Base-by-base conservation (phyloP, 2,888 invertebrate genomes). In the Hemithea aestivaria region DNA sequence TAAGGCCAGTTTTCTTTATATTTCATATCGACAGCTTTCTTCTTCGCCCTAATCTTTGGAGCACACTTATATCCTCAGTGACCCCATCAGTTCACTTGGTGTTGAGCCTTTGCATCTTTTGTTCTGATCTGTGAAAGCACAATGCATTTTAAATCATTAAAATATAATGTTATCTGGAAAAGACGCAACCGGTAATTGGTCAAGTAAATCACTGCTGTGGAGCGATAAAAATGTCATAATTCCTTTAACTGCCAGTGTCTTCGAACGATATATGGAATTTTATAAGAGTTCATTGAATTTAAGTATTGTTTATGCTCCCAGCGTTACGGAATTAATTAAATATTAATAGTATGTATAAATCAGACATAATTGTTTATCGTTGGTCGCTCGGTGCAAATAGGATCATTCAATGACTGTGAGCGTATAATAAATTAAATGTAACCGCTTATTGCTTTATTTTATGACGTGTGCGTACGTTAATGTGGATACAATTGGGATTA, bases 281-380 rank as follows among this genome's bases (percentile, higher is more conserved):
- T 55, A 62, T 62, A 51, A 43, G 56, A 30, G 45, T 48, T 43
- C 40, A 48, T 35, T 47, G 33, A 45, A 47, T 16, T 16, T 16
- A 16, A 44, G 43, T 26, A 38, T 30, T 27, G 12, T n/a, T 26
- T 20, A 35, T 20, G 54, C 60, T 53, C 39, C 39, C 30, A 20
- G 26, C 40, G 63, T 61, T 56, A 51, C 45, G 40, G 39, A 43
- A 51, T 49, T 66, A 66, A 71, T 71, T 69, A 67, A 73, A 69
- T 62, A 51, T 47, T 63, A 60, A 68, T 65, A 52, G 59, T 53
- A 53, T 52, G 40, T 46, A 71, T 73, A 66, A 72, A 73, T 70
- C 64, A 71, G 22, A 10, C 9, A 56, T 58, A 45, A 57, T 59
- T 53, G 57, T 54, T 55, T 55, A 58, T 53, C 51, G 45, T 42